phyloP scores from a whole-genome alignment of 2,797 vertebrate species.

The Alcedo atthis region DNA sequence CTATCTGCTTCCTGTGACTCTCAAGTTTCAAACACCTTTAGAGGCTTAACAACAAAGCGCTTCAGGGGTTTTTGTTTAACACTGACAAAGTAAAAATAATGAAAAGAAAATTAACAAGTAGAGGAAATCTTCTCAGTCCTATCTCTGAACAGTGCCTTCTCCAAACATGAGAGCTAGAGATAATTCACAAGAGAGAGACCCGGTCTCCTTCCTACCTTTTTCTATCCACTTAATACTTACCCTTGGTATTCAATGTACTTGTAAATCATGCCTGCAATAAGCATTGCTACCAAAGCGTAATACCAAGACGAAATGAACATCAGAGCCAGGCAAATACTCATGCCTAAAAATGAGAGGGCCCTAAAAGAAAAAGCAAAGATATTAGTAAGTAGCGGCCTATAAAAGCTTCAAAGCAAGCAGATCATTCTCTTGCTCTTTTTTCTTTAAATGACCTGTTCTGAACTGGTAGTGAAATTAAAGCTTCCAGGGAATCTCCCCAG shows the following conservation, averaged over 20 bases:
- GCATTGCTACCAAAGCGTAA: constrained; percentile 96
- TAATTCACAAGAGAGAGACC: neutral
- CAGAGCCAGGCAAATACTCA: constrained; percentile 97
- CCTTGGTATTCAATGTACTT: constrained; percentile 99
- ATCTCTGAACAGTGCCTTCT: neutral
- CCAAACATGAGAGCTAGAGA: neutral
- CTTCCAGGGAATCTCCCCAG: neutral
- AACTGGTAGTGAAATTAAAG: neutral
- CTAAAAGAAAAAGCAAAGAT: constrained; percentile 70
- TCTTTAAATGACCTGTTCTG: neutral
- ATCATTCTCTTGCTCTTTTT: neutral
- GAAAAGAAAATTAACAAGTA: neutral
- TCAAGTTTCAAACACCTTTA: neutral
- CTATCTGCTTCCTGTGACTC: neutral
- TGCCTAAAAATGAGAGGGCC: constrained; percentile 95
- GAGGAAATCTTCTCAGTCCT: neutral
- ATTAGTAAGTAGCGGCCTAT: neutral
- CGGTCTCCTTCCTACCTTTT: neutral
- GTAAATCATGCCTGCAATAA: constrained; percentile 98
- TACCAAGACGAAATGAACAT: constrained; percentile 99
- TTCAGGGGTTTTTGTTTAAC: neutral
- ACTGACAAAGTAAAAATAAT: neutral
- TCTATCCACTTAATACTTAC: constrained; percentile 78
- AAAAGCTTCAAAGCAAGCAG: neutral
- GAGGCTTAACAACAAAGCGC: neutral